phyloP scores from a whole-genome alignment of 2,888 invertebrate species.

The Campaea margaritaria region DNA sequence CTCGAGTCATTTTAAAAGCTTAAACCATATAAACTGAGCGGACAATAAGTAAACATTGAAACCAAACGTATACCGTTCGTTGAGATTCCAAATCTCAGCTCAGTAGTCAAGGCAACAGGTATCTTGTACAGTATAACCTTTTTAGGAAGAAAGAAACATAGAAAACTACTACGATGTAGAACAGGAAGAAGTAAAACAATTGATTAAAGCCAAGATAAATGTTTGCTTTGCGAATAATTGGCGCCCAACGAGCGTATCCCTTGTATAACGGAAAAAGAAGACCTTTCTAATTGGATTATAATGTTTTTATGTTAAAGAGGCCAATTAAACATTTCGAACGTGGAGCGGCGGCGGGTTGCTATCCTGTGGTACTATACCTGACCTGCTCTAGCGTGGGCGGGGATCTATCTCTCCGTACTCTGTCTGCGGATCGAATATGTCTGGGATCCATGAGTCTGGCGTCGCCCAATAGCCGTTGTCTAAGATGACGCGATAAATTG shows the following conservation, averaged over 20 bases:
- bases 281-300: slow-evolving; percentile 32
- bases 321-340: slow-evolving; percentile 9
- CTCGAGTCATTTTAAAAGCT: no score
- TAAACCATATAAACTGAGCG: no score
- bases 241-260: slow-evolving; percentile 16
- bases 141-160: no score
- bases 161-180: no score
- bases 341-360: slow-evolving; percentile 3
- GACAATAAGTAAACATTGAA: no score
- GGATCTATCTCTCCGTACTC: slow-evolving; percentile 2
- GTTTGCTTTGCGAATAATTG: slow-evolving; percentile 14
- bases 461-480: slow-evolving; percentile 1
- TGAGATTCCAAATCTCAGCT: no score
- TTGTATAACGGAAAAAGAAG: slow-evolving; percentile 13
- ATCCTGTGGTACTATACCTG: not conserved
- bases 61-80: no score
- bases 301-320: slow-evolving; percentile 28
- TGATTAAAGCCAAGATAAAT: no score
- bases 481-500: slow-evolving; percentile 2
- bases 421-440: slow-evolving; percentile 12
- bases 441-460: slow-evolving; percentile 1
- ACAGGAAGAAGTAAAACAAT: no score
- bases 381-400: slow-evolving; percentile 8
- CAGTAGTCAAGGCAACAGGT: no score
- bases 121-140: no score